phyloP scores from a whole-genome alignment of 2,113 vertebrate genomes.

The Chamaetylas fuelleborni region DNA sequence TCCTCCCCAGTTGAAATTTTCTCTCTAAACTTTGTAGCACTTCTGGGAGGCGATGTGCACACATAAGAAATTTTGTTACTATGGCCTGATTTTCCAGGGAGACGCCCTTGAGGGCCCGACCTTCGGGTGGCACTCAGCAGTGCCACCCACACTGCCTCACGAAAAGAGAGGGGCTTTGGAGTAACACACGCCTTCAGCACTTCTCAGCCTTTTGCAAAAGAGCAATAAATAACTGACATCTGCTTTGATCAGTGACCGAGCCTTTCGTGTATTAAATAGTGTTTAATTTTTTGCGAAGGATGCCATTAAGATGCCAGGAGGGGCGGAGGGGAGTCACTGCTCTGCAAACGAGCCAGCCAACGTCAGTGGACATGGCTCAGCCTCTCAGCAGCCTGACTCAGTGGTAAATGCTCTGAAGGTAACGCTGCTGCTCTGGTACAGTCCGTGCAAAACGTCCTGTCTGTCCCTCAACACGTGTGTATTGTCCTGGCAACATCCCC shows the following conservation, averaged over 20 bases:
- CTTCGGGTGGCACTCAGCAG: not conserved
- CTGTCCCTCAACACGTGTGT: constrained; percentile 49
- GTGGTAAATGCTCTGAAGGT: constrained; percentile 85
- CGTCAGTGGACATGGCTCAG: constrained; percentile 77
- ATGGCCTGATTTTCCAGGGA: not conserved
- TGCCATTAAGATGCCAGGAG: constrained; percentile 78
- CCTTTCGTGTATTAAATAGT: constrained; percentile 77
- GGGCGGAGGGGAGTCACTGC: constrained; percentile 79
- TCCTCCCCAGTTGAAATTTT: not conserved
- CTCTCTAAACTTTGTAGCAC: not conserved
- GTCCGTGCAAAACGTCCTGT: constrained; percentile 46
- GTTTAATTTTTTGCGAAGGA: constrained; percentile 79
- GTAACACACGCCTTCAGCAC: not conserved
- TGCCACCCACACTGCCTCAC: not conserved
- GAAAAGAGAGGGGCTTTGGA: not conserved
- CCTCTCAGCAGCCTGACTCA: constrained; percentile 79
- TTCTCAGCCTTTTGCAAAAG: not conserved
- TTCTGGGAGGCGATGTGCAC: not conserved
- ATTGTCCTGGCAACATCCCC: constrained; percentile 47
- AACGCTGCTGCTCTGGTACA: constrained; percentile 57
- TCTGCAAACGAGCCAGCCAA: constrained; percentile 76
- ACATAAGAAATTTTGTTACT: not conserved
- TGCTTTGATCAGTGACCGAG: constrained; percentile 53
- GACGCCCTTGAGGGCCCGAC: not conserved
- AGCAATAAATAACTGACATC: not conserved